Evolutionary conservation across 2,888 invertebrate species (phyloP), one percentile per base, ranked within the genome.

Genomic region (Tachina lurida): DNA sequence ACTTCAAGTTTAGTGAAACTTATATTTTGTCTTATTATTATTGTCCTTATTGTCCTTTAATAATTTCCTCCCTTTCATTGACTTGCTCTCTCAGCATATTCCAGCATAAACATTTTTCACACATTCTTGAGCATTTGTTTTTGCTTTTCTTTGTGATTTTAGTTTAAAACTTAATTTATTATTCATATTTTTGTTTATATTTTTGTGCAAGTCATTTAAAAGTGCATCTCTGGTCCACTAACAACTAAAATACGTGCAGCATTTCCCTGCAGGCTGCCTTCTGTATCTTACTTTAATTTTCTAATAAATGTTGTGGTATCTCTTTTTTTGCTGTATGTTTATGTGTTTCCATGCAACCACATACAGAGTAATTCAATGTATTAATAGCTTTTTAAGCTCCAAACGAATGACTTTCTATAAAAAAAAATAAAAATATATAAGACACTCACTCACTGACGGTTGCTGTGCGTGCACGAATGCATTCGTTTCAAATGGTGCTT

Each of bases 341-440:
- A 19, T 60, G 10, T 43, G 47, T 49, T 15, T 63, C 54, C 13
- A 31, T n/a, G 41, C 15, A 19, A 19, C n/a, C 43, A 31, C 10
- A 12, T 1, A 13, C 17, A 15, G 41, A 58, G 70, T 63, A 76
- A 76, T 22, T 82, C 71, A 58, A 76, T 45, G 67, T 63, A 65
- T 83, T 83, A 83, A 83, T 77, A 67, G 73, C 65, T 77, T 71
- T 83, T 67, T 67, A 77, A 77, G 77, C 60, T 56, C 7, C 12
- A 67, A 49, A 60, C 13, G 52, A 73, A 83, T 65, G 71, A 67
- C 60, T 77, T 58, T 63, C 41, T 47, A 63, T 22, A 58, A 41
- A 39, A 56, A 68, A 31, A 31, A 39, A 56, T 47, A 31, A 31
- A 31, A 7, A 31, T 31, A 31, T 31, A 31, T 31, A 31, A 31